These are phyloP conservation scores for Drosophila dunni DNA, from an alignment of 1,140 invertebrate species.

Conservation along the genomic window DNA sequence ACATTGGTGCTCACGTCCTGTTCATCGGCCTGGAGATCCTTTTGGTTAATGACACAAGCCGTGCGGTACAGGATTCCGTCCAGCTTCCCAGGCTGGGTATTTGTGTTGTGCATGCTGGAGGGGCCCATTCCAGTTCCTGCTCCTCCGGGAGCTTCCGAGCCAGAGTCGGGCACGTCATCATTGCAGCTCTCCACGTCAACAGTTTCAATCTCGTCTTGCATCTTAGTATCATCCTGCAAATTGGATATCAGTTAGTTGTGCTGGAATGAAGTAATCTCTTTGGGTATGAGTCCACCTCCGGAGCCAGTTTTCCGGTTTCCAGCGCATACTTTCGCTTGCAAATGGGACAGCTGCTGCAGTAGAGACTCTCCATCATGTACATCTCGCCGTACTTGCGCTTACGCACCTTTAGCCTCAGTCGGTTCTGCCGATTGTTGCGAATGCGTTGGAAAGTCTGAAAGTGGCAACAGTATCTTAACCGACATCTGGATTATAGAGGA, in stretches of 20 bases:
- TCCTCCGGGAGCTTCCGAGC: conserved; percentile 59
- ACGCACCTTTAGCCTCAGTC: conserved; percentile 86
- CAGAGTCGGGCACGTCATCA: conserved; percentile 82
- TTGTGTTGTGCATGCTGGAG: conserved; percentile 73
- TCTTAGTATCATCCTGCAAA: conserved; percentile 65
- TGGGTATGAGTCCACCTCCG: conserved; percentile 86
- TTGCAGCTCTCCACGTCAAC: conserved; percentile 86
- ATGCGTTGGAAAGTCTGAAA: conserved; percentile 91
- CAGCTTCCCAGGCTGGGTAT: conserved; percentile 77
- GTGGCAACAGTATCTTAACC: neutral
- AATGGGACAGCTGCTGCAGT: conserved; percentile 89
- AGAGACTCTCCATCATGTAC: conserved; percentile 84
- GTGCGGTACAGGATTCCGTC: conserved; percentile 82
- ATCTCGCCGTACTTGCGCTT: conserved; percentile 89
- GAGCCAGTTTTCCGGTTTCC: conserved; percentile 87
- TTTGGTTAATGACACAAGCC: conserved; percentile 80
- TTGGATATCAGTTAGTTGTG: too few species aligned
- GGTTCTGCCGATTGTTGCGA: conserved; percentile 91
- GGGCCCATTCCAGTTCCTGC: conserved; percentile 28
- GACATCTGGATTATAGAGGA: neutral
- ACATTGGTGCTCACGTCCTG: conserved; percentile 74
- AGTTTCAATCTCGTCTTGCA: conserved; percentile 86
- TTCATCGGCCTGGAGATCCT: conserved; percentile 62
- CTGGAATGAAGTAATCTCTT: neutral
- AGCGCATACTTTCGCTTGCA: conserved; percentile 89